Base-by-base conservation (phyloP, 2,797 vertebrate species). In the Xerus rutilus region DNA sequence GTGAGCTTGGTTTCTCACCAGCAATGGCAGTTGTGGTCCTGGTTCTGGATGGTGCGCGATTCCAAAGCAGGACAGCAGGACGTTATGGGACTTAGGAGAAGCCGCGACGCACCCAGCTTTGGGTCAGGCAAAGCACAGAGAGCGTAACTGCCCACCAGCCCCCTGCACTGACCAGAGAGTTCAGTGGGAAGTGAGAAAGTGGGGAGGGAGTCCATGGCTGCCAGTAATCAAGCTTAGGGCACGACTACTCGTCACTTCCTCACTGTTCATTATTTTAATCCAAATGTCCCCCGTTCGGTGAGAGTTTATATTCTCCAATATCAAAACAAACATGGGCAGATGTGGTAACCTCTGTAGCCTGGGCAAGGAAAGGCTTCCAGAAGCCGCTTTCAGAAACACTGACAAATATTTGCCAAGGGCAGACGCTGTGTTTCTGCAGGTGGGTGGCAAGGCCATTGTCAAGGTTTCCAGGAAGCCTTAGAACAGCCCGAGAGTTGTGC, bases 381-480 rank as follows among this genome's bases (percentile, higher is more conserved):
- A 43, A 88, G 77, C 70, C 86, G 78, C 52, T 92, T 96, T 96
- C 76, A 94, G 94, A 96, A 89, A 92, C 25, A 11, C 20, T 0
- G n/a, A 65, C 54, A 87, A 93, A 93, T 84, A 81, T 96, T 97
- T 96, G 86, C 94, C 59, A 89, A 86, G 67, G 96, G 95, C 70
- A 79, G 95, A 83, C 4, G 4, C 35, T 74, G 35, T 74, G 77
- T 76, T 73, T 82, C 76, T 65, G 10, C 1, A 70, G 30, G 91
- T 54, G 28, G 88, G 59, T 5, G 10, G 76, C 25, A 64, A 91
- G 92, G 92, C 89, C 73, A 30, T 72, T 73, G 72, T 83, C 73
- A 73, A 47, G 54, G 88, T 95, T 97, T 97, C 96, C 79, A 65
- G 91, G 96, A 98, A 96, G 94, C 77, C 43, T 35, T 3, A 9